A percentile compares a stretch with the other conserved stretches of the same genome.
Evolutionary conservation across 2,797 vertebrate genomes (phyloP).

Genomic region (Enteromius trimaculatus): DNA sequence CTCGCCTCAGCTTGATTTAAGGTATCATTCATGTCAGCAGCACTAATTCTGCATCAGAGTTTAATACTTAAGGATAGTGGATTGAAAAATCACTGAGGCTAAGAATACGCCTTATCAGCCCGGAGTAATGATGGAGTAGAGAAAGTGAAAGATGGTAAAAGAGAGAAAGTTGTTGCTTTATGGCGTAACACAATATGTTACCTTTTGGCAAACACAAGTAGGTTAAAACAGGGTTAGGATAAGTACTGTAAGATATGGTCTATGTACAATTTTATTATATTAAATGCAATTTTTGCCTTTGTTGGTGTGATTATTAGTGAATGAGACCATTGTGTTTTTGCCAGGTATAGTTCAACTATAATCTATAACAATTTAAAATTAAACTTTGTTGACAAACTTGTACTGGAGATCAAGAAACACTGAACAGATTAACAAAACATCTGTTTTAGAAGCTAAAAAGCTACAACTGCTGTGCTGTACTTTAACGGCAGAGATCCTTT

Average conservation of each 20-base stretch:
- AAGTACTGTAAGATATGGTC: neutral
- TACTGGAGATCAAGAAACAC: neutral
- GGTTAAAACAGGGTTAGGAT: neutral
- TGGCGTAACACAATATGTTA: neutral
- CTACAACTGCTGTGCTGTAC: neutral
- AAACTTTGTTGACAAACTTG: neutral
- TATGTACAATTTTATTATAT: neutral
- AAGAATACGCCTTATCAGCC: neutral
- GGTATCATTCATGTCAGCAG: constrained; percentile 10
- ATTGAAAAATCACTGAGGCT: neutral
- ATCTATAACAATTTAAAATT: neutral
- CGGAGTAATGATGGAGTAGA: neutral
- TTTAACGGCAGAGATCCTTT: neutral
- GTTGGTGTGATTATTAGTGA: neutral
- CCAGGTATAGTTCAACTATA: neutral
- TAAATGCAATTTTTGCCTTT: neutral
- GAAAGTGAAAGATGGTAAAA: neutral
- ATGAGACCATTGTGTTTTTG: neutral
- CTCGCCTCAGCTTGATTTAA: neutral
- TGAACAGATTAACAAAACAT: neutral
- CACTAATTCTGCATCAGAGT: neutral
- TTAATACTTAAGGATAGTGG: neutral
- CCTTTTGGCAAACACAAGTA: neutral
- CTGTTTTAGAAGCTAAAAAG: neutral
- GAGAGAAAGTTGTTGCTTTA: neutral